Base-by-base conservation (phyloP, 2,113 vertebrate species). In the Apeltes quadracus region DNA sequence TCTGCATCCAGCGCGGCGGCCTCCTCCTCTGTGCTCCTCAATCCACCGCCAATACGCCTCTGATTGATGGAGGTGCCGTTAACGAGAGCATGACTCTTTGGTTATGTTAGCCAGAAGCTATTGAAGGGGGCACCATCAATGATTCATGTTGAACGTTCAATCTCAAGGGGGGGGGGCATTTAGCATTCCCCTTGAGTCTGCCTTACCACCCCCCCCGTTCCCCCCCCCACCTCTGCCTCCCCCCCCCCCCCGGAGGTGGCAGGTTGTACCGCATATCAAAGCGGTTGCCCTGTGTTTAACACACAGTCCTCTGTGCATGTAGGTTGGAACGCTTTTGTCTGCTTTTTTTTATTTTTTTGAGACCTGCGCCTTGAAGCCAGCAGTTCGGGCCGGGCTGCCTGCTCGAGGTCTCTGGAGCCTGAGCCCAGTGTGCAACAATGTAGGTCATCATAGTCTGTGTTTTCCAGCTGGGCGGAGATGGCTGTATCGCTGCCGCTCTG, bases 251-350 rank as follows among this genome's bases (percentile, higher is more conserved):
- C 46, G 67, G 83, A 89, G 86, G 84, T 90, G 78, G 76, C 84
- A 88, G 88, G 71, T 90, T 89, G 87, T 87, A 88, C 84, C 89
- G 83, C 78, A 87, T 91, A 91, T 92, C 91, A 92, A 93, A 93
- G 90, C n/a, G n/a, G n/a, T n/a, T n/a, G n/a, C n/a, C n/a, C 80
- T 78, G 80, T 89, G 83, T 84, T 87, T 75, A 86, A 84, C 80
- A 85, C 64, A 69, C 85, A 44, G 57, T 77, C 74, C 71, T 82
- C 76, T 22, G 78, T 78, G 76, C 79, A 76, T 71, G 51, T n/a
- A 61, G 59, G 71, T 71, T 78, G 80, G 76, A 55, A 69, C 82
- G 76, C 84, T 86, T 86, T 82, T 86, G 79, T 89, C 86, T 86
- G 72, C 59, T 11, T 51, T 48, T 48, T 48, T 50, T 13, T 5